These are phyloP conservation scores for Ridgeia piscesae DNA, from an alignment of 1,140 invertebrate species.

Conservation along the genomic window DNA sequence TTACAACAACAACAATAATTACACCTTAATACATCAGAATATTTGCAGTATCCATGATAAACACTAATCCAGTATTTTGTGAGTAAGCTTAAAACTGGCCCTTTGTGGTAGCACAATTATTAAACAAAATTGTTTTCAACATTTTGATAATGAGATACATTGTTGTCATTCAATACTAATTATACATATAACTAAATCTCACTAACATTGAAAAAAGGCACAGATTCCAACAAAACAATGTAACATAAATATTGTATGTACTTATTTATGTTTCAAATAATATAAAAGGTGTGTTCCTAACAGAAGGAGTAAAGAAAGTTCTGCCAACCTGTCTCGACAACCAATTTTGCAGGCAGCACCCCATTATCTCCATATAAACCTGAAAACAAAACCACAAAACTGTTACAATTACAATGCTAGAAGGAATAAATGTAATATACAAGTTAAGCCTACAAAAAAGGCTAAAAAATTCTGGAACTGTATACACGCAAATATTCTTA, in stretches of 20 bases:
- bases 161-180: neutral
- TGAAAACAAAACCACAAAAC: slow-evolving; percentile 48
- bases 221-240: no score
- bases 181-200: neutral
- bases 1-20: neutral
- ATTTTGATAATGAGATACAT: neutral
- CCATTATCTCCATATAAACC: slow-evolving; percentile 81
- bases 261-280: no score
- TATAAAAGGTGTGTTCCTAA: no score
- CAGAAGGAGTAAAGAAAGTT: no score
- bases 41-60: neutral
- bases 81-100: neutral
- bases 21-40: no score
- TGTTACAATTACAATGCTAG: slow-evolving; percentile 14
- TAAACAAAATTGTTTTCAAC: neutral
- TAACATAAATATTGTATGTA: no score
- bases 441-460: neutral
- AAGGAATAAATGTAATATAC: neutral
- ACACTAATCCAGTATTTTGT: neutral
- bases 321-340: slow-evolving; percentile 58
- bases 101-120: no score
- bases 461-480: no score
- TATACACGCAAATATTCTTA: no score
- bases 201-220: no score
- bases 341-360: slow-evolving; percentile 70